Base-by-base conservation (phyloP, 2,113 vertebrate species). In the Bucco capensis region DNA sequence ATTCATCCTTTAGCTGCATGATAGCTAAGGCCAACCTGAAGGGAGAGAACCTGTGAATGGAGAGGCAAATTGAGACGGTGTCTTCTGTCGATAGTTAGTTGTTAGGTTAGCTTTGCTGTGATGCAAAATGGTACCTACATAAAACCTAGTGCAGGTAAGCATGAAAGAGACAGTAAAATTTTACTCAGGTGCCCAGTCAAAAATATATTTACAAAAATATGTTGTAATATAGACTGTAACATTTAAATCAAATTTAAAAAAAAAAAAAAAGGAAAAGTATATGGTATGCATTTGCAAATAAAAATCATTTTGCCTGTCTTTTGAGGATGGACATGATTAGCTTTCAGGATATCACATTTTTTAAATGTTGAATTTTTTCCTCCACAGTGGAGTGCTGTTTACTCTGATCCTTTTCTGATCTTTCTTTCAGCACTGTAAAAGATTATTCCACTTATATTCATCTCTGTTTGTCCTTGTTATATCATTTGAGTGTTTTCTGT, bases 401-500 rank as follows among this genome's bases (percentile, higher is more conserved):
- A 75, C 78, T 25, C 17, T 78, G 31, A 30, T 70, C 27, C 3
- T 91, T 84, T 79, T 77, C 24, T 77, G 33, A 33, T 44, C 23
- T 85, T 82, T 70, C 4, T 71, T 93, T 73, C 57, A 84, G 27
- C n/a, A 42, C 5, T 47, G 35, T 44, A 38, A 65, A 64, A 81
- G 3, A 69, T 69, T 93, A 57, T 79, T 79, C 66, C 10, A 8
- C 31, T 89, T 31, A 87, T 62, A 82, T 81, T 31, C 46, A 94
- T 53, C 56, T 95, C 38, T 86, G 62, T 38, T 61, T 95, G 38
- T 80, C 78, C 80, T 96, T 94, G 31, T 3, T 56, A 56, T 88
- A 57, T 74, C 15, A 89, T 42, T 53, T 50, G 33, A 37, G 19
- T 60, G 22, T 28, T 14, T 90, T 90, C 31, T 91, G 74, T 92